phyloP scores from a whole-genome alignment of 2,797 vertebrate genomes.

The Odontamblyopus lacepedii region DNA sequence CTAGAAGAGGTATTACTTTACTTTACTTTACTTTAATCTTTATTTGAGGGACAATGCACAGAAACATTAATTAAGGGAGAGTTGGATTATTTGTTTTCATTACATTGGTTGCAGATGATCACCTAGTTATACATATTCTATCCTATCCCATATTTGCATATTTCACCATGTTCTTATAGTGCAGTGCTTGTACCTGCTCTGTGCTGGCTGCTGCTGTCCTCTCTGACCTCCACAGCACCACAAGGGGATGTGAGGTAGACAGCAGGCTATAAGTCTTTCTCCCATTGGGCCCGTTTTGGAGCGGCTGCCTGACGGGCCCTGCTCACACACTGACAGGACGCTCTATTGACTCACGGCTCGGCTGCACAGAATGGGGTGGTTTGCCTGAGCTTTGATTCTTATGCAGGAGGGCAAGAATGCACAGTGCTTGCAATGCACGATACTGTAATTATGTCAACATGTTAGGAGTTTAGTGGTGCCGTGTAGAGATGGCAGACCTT shows the following conservation, averaged over 20 bases:
- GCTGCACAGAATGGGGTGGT: slow-evolving; percentile 66
- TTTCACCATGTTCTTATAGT: background rate
- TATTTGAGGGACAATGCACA: too few species aligned
- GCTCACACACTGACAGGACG: slow-evolving; percentile 65
- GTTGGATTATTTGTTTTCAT: too few species aligned
- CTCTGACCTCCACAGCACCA: slow-evolving; percentile 47
- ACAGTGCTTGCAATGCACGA: slow-evolving; percentile 36
- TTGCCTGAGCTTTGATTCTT: slow-evolving; percentile 59
- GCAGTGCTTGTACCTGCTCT: slow-evolving; percentile 18
- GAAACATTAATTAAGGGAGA: too few species aligned
- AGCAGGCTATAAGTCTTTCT: slow-evolving; percentile 42
- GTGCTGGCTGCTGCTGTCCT: slow-evolving; percentile 28
- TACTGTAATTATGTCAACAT: slow-evolving; percentile 63
- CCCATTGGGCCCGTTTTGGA: slow-evolving; percentile 41
- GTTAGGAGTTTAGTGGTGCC: slow-evolving; percentile 37
- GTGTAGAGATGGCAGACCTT: slow-evolving; percentile 52
- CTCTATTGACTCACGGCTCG: slow-evolving; percentile 65
- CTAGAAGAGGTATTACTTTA: too few species aligned
- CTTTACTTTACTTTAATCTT: too few species aligned
- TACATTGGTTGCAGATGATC: too few species aligned
- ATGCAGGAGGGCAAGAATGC: slow-evolving; percentile 56
- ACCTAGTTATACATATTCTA: too few species aligned
- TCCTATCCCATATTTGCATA: too few species aligned
- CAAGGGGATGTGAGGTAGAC: slow-evolving; percentile 39
- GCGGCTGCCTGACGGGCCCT: slow-evolving; percentile 50